Evolutionary conservation across 1,140 invertebrate species (phyloP), one percentile per base, ranked within the genome.

Genomic region (Calosoma granatense): DNA sequence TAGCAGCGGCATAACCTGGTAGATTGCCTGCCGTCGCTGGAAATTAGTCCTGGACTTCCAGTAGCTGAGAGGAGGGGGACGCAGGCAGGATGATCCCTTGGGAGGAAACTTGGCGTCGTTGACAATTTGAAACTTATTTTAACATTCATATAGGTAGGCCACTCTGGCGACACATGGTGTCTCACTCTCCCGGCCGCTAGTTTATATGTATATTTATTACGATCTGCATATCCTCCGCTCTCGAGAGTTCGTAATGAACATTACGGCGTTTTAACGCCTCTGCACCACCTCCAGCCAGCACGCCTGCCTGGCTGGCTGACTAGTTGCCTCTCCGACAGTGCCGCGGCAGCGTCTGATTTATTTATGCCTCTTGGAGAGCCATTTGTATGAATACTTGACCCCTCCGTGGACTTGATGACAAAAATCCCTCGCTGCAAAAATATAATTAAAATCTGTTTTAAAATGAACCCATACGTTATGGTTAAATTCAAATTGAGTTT

Each of bases 111-210:
- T 70, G 23, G 67, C 68, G 69, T 67, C 69, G 69, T 67, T 69
- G 70, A 72, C 70, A 72, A 72, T 72, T 72, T 72, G 69, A 72
- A 72, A 72, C 69, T 72, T 72, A 72, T 72, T 72, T 72, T 72
- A 72, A 72, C 70, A 72, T 72, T 72, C 70, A 72, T 72, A 70
- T 69, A 67, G 61, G 63, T 64, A 61, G 63, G 62, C 61, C 56
- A 59, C 61, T 58, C 57, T 59, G 61, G 56, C 30, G n/a, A n/a
- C n/a, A n/a, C n/a, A n/a, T n/a, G n/a, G n/a, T n/a, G 26, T 36
- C n/a, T 6, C 26, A 36, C 26, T n/a, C 26, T 6, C 41, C 17
- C 15, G 41, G 26, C 17, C 17, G 6, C 58, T 66, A 65, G 65
- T 67, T 67, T 66, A 67, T 65, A 67, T 67, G 65, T 66, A 67